Percentiles rank a stretch among this genome's conserved stretches.
Evolutionary conservation across 2,113 vertebrate species (phyloP).

Genomic region (Indri indri): DNA sequence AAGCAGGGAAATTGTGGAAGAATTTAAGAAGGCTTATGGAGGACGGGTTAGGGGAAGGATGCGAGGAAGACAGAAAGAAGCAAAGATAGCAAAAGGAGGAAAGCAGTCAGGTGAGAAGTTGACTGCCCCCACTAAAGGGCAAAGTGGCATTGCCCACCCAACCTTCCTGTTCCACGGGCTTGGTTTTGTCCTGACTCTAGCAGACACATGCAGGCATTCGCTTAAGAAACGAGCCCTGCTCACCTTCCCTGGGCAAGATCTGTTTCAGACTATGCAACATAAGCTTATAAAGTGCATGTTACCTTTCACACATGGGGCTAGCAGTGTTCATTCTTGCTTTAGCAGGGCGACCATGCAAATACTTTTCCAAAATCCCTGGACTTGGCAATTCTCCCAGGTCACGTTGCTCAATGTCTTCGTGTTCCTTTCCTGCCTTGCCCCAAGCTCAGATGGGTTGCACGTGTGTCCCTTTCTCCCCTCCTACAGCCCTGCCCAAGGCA

Average conservation of each 20-base stretch:
- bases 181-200: neutral
- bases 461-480: too few species aligned
- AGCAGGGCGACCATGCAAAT: neutral
- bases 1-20: neutral
- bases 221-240: neutral
- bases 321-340: neutral
- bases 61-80: neutral
- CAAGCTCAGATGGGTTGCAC: neutral
- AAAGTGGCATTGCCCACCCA: too few species aligned
- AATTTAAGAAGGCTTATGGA: neutral
- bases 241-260: neutral
- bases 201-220: neutral
- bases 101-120: neutral
- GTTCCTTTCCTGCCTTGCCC: neutral
- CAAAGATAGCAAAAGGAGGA: neutral
- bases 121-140: neutral
- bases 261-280: neutral
- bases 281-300: neutral
- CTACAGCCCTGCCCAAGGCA: neutral
- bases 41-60: neutral
- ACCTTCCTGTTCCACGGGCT: rapidly evolving
- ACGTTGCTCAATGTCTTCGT: neutral
- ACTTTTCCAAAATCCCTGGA: neutral
- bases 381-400: neutral
- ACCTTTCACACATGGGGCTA: neutral